Conservation (phyloP, 37 sponge, comb jelly and placozoan species). For the Chondrosia reniformis region DNA sequence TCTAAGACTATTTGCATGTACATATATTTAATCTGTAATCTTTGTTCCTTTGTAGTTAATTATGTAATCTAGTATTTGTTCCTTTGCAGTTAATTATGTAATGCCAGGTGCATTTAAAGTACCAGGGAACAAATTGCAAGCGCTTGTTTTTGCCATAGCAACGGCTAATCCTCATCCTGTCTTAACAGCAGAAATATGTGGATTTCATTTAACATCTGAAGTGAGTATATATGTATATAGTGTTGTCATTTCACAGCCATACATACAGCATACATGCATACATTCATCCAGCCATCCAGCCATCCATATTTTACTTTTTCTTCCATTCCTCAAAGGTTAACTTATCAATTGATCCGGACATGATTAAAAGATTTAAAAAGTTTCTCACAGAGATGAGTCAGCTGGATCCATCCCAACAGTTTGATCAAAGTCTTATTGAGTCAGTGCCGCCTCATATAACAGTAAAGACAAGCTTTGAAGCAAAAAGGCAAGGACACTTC, state of each 20-base stretch:
- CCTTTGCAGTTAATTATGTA: slow-evolving; percentile 43
- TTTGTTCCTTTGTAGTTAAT: neutral
- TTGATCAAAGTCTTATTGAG: too few species aligned
- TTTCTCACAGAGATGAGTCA: too few species aligned
- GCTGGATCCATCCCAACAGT: too few species aligned
- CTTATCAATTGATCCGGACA: too few species aligned
- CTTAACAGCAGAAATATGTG: slow-evolving; percentile 67
- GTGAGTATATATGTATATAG: neutral
- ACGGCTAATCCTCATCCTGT: slow-evolving; percentile 48
- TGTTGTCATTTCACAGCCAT: neutral
- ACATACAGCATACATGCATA: neutral
- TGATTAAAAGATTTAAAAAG: too few species aligned
- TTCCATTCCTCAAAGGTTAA: neutral
- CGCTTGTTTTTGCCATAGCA: slow-evolving; percentile 53
- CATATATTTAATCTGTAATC: neutral
- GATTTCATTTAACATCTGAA: slow-evolving; percentile 31
- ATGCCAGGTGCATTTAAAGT: slow-evolving; percentile 52
- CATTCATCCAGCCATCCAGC: too few species aligned
- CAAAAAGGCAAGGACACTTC: too few species aligned
- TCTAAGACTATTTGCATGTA: too few species aligned
- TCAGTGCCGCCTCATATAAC: too few species aligned
- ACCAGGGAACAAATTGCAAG: slow-evolving; percentile 33
- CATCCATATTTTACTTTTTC: neutral
- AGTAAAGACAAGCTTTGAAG: too few species aligned
- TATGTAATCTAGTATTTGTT: neutral